Base-by-base conservation (phyloP, 2,888 invertebrate species). In the Petrolisthes cinctipes region DNA sequence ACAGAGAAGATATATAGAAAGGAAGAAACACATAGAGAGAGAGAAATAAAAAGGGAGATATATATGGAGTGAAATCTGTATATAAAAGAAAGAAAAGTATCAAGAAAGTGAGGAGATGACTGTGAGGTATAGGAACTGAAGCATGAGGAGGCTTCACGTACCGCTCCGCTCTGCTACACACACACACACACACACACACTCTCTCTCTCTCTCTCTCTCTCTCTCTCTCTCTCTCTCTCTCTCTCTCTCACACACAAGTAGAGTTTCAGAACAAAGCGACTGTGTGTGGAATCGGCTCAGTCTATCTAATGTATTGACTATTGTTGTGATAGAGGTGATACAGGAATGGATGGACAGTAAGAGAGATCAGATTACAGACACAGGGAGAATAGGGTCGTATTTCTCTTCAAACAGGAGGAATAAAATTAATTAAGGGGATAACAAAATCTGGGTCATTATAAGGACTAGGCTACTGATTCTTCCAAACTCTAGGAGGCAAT, bases 111-210 rank as follows among this genome's bases (percentile, higher is more conserved):
- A 51, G 76, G 7, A 2, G 23, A 20, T 76, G 76, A n/a, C n/a
- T n/a, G n/a, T 17, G 9, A 23, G 76, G 20, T 11, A 76, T 17
- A 51, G 53, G 51, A 17, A 51, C 9, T 9, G 51, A 76, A 5
- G 51, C 53, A 79, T 11, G 7, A 17, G 4, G 4, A 54, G 54
- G 54, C 61, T 17, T 61, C 61, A 61, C 61, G 61, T 61, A 61
- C 17, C 17, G 9, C 61, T 61, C 61, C 17, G 61, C 61, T 61
- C 61, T 17, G 17, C 61, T 61, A 61, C 66, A 61, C 71, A 71
- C 20, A 4, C 71, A 71, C 17, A 71, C 71, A 71, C 71, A 71
- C 71, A 20, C 71, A 71, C 71, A n/a, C 20, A 71, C 71, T n/a
- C 71, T 7, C 20, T 2, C 3, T 5, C 71, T n/a, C 20, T n/a